Conservation (phyloP, 2,888 invertebrate species). For the Lucinisca nassula region DNA sequence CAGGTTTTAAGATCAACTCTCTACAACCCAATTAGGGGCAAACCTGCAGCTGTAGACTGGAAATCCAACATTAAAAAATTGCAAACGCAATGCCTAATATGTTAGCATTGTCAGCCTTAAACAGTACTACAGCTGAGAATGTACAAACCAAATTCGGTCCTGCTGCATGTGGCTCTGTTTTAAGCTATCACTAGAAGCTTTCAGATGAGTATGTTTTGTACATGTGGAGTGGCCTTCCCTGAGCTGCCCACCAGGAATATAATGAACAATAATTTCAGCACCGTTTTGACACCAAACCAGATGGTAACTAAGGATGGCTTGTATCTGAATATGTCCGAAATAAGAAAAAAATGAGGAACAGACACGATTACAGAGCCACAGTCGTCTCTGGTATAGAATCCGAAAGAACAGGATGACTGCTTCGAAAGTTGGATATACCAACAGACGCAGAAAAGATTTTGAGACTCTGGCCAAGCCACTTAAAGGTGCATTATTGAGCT, state of each 20-base stretch:
- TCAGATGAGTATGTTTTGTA: not conserved
- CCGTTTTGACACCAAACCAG: not conserved
- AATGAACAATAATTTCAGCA: not conserved
- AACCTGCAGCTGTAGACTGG: not conserved
- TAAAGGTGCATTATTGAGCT: too few relatives aligned
- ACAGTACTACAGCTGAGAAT: not conserved
- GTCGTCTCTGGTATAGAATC: constrained; percentile 22
- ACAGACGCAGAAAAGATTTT: not conserved
- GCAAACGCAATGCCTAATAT: not conserved
- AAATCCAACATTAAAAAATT: not conserved
- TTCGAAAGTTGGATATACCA: too few relatives aligned
- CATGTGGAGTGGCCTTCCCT: not conserved
- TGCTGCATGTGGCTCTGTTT: not conserved
- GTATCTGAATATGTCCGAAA: not conserved
- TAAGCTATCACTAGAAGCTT: not conserved
- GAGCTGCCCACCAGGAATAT: not conserved
- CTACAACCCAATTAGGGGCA: not conserved
- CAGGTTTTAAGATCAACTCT: not conserved
- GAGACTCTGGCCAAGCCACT: not conserved
- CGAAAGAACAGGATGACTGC: not conserved
- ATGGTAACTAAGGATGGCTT: not conserved
- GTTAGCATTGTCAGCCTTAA: not conserved
- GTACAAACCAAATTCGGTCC: not conserved
- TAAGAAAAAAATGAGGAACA: not conserved
- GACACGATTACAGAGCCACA: constrained; percentile 19